A percentile compares a stretch with the other conserved stretches of the same genome.
Conservation (phyloP, 2,113 vertebrate species). For the Girardinichthys multiradiatus region DNA sequence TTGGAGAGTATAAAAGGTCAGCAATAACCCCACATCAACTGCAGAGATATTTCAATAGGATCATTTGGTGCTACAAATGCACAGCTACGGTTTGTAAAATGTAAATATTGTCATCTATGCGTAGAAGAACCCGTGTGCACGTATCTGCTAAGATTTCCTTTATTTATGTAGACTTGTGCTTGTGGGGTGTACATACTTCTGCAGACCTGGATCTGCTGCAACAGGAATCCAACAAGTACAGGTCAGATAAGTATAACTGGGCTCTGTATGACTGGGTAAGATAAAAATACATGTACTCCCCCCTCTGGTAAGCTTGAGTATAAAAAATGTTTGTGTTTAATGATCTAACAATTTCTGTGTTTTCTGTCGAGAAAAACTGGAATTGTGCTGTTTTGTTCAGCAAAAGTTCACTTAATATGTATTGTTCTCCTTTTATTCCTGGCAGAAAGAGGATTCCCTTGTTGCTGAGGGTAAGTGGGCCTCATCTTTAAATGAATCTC, state of each 20-base stretch:
- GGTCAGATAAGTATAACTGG: neutral
- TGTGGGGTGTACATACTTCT: neutral
- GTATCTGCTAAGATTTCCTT: neutral
- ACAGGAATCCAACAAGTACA: neutral
- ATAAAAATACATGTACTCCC: conserved; percentile 2
- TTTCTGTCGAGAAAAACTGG: conserved; percentile 34
- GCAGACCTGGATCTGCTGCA: neutral
- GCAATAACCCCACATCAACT: neutral
- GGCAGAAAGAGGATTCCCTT: conserved; percentile 78
- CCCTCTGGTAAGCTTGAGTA: conserved; percentile 41
- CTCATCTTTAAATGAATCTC: conserved; percentile 6
- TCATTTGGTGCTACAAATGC: neutral
- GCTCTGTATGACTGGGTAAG: neutral
- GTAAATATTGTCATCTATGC: neutral
- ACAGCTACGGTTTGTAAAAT: neutral
- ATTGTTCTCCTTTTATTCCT: conserved; percentile 71
- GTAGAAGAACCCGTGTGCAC: neutral
- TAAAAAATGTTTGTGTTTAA: conserved; percentile 22
- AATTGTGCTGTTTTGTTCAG: conserved; percentile 34
- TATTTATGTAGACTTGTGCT: neutral
- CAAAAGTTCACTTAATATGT: conserved; percentile 66
- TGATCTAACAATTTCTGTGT: conserved; percentile 47
- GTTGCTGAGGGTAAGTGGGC: conserved; percentile 78
- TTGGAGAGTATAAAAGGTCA: neutral
- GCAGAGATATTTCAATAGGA: neutral